These are phyloP conservation scores for Eurypyga helias DNA, from an alignment of 2,113 vertebrate genomes.

Conservation along the genomic window DNA sequence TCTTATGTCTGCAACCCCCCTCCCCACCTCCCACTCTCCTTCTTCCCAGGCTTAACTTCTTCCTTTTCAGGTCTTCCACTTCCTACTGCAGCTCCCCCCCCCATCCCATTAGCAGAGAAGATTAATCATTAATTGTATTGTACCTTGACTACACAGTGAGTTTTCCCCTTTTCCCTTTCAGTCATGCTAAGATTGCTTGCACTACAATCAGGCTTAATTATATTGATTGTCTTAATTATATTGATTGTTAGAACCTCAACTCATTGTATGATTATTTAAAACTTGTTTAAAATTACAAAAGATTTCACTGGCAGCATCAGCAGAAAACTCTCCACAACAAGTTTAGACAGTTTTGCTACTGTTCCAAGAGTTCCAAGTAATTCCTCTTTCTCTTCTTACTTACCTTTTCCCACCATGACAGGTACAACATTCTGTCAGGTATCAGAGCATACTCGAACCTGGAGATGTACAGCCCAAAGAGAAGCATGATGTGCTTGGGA, in stretches of 20 bases:
- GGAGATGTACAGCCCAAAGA: not conserved
- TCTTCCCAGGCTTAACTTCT: not conserved
- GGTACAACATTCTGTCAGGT: fast-evolving
- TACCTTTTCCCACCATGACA: not conserved
- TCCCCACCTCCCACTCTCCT: too few relatives aligned
- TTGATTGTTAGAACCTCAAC: not conserved
- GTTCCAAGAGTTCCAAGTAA: not conserved
- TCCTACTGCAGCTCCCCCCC: not conserved
- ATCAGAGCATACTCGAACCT: not conserved
- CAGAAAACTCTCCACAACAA: not conserved
- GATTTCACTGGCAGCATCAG: not conserved
- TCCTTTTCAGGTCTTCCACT: not conserved
- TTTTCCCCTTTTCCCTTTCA: not conserved
- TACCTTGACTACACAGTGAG: not conserved
- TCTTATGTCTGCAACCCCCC: not conserved
- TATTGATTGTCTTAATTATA: not conserved
- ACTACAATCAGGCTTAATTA: not conserved
- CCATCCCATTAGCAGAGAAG: not conserved
- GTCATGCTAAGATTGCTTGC: not conserved
- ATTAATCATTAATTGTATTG: not conserved
- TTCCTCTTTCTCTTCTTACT: not conserved
- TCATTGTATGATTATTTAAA: not conserved
- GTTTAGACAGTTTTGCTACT: not conserved
- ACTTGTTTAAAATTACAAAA: not conserved
- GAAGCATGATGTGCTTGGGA: not conserved